These are phyloP conservation scores for Phoxinus phoxinus DNA, from an alignment of 2,113 vertebrate species.

Conservation along the genomic window DNA sequence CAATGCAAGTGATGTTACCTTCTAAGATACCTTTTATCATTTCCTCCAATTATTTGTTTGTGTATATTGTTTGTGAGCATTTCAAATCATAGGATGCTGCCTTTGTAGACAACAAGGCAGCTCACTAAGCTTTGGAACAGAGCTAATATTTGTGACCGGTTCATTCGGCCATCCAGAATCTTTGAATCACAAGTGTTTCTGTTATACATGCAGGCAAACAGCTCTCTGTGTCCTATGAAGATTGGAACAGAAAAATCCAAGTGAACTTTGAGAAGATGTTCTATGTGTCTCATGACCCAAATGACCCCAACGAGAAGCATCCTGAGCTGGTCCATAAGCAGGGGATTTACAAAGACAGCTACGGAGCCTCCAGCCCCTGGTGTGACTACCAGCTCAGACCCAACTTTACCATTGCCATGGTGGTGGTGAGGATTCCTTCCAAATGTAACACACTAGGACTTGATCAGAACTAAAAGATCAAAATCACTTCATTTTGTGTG, in stretches of 20 bases:
- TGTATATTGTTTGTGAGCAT: neutral
- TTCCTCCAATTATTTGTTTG: neutral
- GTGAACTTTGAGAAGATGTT: constrained; percentile 87
- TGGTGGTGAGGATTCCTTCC: constrained; percentile 79
- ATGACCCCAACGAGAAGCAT: constrained; percentile 84
- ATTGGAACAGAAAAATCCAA: constrained; percentile 91
- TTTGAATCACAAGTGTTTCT: neutral
- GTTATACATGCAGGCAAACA: constrained; percentile 61
- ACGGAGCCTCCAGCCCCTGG: constrained; percentile 93
- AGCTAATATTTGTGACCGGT: neutral
- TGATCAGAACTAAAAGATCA: neutral
- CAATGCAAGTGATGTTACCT: neutral
- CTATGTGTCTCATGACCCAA: constrained; percentile 86
- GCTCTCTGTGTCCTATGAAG: constrained; percentile 80
- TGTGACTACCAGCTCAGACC: constrained; percentile 98
- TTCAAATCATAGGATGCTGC: neutral
- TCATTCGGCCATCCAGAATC: neutral
- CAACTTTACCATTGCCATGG: constrained; percentile 95
- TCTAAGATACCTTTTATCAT: neutral
- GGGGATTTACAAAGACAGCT: constrained; percentile 94
- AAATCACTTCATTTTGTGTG: neutral
- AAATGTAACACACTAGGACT: neutral
- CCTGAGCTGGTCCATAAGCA: constrained; percentile 91
- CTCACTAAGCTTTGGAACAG: neutral
- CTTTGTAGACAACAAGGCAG: neutral